Evolutionary conservation across 2,888 invertebrate species (phyloP).

Genomic region (Hirudinaria manillensis): DNA sequence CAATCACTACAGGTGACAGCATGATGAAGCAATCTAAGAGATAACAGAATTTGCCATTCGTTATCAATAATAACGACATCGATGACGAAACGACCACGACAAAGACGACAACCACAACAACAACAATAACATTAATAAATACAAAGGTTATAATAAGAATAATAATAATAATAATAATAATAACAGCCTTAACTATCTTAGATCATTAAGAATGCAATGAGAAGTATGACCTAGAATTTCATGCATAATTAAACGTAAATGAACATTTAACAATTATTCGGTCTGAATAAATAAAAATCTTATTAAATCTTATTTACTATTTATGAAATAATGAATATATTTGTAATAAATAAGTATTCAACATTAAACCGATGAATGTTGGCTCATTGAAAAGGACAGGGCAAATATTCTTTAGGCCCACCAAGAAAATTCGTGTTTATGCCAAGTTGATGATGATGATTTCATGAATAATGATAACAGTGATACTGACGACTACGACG

Average conservation of each 20-base stretch:
- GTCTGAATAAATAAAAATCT: background rate
- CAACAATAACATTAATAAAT: background rate
- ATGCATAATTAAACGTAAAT: background rate
- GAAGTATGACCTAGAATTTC: background rate
- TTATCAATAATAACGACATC: too few species aligned
- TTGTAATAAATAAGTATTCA: too few species aligned
- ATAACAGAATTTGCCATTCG: too few species aligned
- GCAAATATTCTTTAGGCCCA: too few species aligned
- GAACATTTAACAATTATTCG: background rate
- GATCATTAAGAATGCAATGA: background rate
- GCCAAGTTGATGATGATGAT: slow-evolving; percentile 21
- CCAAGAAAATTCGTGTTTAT: too few species aligned
- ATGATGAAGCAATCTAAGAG: too few species aligned
- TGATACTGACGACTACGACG: slow-evolving; percentile 6
- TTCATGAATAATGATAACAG: background rate
- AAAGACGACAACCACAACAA: background rate
- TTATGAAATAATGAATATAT: too few species aligned
- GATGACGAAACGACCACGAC: too few species aligned
- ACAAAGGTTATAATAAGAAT: background rate
- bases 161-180: slow-evolving; percentile 6
- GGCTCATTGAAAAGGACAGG: too few species aligned
- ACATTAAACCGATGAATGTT: too few species aligned
- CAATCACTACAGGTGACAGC: too few species aligned
- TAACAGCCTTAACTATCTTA: background rate
- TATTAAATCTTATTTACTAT: too few species aligned